Evolutionary conservation across 2,113 vertebrate genomes (phyloP).

Genomic region (Spilogale gracilis): DNA sequence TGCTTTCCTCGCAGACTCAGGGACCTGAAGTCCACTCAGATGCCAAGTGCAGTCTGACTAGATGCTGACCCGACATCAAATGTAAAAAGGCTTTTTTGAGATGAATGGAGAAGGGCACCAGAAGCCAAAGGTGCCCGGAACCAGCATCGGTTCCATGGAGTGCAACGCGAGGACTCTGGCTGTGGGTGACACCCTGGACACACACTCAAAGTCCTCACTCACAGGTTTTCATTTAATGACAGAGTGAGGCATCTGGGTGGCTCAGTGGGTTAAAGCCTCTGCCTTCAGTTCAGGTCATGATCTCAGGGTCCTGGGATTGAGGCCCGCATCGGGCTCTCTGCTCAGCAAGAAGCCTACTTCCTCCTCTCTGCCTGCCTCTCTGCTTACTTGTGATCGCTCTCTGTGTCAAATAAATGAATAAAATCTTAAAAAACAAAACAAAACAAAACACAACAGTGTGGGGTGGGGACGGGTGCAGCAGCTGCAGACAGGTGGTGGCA

Average conservation of each 20-base stretch:
- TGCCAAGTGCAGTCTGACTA: fast-evolving
- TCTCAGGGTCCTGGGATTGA: too few species aligned
- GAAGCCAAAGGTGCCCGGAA: not conserved
- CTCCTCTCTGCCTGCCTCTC: too few species aligned
- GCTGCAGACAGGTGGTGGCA: not conserved
- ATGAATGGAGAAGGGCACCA: not conserved
- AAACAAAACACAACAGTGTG: too few species aligned
- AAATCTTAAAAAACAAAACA: too few species aligned
- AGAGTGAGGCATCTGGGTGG: too few species aligned
- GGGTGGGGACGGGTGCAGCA: not conserved
- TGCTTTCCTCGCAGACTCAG: not conserved
- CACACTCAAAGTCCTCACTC: not conserved
- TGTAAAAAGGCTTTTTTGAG: not conserved
- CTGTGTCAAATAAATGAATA: too few species aligned
- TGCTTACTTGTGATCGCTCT: too few species aligned
- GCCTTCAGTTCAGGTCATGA: too few species aligned
- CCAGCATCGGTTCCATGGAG: fast-evolving
- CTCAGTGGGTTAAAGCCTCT: too few species aligned
- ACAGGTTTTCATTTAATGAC: not conserved
- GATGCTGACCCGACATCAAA: not conserved
- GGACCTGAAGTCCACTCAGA: not conserved
- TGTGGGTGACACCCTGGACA: not conserved
- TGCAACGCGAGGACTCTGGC: fast-evolving
- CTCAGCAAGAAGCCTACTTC: too few species aligned
- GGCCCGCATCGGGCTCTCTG: too few species aligned